Percentiles rank a stretch among this genome's conserved stretches.
phyloP scores from a whole-genome alignment of 2,797 vertebrate genomes.

The Acanthurus lineatus region DNA sequence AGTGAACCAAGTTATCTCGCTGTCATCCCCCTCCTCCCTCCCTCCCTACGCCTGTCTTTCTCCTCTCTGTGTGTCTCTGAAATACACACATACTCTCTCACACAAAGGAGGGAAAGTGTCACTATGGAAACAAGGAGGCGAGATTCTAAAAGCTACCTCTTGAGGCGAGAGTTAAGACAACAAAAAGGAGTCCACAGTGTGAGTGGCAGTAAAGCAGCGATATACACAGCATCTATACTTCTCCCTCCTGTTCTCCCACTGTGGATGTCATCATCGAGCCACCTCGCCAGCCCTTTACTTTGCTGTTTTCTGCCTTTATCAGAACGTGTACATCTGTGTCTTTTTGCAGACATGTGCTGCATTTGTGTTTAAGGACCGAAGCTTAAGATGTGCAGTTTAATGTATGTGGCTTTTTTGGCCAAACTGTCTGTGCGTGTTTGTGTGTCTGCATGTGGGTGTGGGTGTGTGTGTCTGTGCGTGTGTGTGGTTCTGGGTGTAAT shows the following conservation, averaged over 20 bases:
- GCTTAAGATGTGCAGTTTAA: slow-evolving; percentile 27
- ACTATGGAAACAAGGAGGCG: slow-evolving; percentile 90
- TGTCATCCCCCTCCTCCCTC: slow-evolving; percentile 69
- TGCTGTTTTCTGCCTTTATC: slow-evolving; percentile 31
- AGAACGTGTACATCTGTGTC: slow-evolving; percentile 19
- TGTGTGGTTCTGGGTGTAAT: slow-evolving; percentile 69
- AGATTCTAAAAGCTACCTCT: slow-evolving; percentile 89
- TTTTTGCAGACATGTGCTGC: slow-evolving; percentile 32
- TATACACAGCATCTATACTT: slow-evolving; percentile 68
- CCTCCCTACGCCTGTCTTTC: slow-evolving; percentile 72
- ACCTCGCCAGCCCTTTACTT: slow-evolving; percentile 62
- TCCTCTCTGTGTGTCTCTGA: slow-evolving; percentile 71
- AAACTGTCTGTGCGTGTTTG: slow-evolving; percentile 25
- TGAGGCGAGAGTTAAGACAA: slow-evolving; percentile 86
- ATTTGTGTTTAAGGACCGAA: slow-evolving; percentile 19
- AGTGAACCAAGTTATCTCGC: slow-evolving; percentile 79
- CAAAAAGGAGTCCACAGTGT: slow-evolving; percentile 83
- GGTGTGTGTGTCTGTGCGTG: slow-evolving; percentile 19
- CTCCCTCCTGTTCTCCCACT: slow-evolving; percentile 43
- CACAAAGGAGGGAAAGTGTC: slow-evolving; percentile 88
- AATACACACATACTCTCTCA: slow-evolving; percentile 73
- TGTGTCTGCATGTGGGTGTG: slow-evolving; percentile 16
- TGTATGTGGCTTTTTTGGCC: slow-evolving; percentile 43
- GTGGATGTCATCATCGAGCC: slow-evolving; percentile 64
- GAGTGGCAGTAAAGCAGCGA: slow-evolving; percentile 77